These are phyloP conservation scores for Hemaris fuciformis DNA, from an alignment of 2,888 invertebrate genomes.

Conservation along the genomic window DNA sequence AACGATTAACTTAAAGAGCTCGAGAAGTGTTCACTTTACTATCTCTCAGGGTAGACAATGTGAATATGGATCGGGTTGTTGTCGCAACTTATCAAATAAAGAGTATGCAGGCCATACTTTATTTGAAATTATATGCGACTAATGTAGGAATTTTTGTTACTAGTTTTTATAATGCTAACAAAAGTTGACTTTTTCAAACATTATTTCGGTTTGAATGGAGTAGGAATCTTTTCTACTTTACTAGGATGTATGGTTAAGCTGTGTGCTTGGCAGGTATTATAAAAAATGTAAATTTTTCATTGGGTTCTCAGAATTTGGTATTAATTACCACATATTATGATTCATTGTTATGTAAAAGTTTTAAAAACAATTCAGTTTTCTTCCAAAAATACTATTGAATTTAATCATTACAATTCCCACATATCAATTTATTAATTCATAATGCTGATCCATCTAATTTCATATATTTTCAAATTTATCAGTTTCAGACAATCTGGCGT, in stretches of 20 bases:
- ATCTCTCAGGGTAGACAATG: slow-evolving; percentile 46
- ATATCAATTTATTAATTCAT: slow-evolving; percentile 64
- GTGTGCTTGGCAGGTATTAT: neutral
- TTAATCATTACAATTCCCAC: slow-evolving; percentile 52
- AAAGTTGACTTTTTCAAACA: neutral
- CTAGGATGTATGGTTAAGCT: too few relatives aligned
- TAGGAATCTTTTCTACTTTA: too few relatives aligned
- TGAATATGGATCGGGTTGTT: slow-evolving; percentile 32
- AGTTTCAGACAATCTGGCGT: slow-evolving; percentile 3
- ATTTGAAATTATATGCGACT: slow-evolving; percentile 36
- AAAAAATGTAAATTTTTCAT: slow-evolving; percentile 69
- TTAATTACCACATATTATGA: slow-evolving; percentile 29
- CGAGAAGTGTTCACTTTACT: slow-evolving; percentile 48
- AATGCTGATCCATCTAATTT: slow-evolving; percentile 49
- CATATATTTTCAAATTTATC: slow-evolving; percentile 33
- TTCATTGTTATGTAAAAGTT: slow-evolving; percentile 28
- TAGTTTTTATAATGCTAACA: neutral
- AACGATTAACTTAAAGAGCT: neutral
- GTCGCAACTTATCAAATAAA: slow-evolving; percentile 39
- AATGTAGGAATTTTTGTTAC: neutral
- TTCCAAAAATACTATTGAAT: slow-evolving; percentile 43
- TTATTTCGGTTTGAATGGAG: neutral
- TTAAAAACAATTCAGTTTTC: slow-evolving; percentile 38
- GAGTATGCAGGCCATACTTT: slow-evolving; percentile 64
- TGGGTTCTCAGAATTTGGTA: slow-evolving; percentile 38